Conservation (phyloP, 2,888 invertebrate species). For the Scaptodrosophila latifasciaeformis region DNA sequence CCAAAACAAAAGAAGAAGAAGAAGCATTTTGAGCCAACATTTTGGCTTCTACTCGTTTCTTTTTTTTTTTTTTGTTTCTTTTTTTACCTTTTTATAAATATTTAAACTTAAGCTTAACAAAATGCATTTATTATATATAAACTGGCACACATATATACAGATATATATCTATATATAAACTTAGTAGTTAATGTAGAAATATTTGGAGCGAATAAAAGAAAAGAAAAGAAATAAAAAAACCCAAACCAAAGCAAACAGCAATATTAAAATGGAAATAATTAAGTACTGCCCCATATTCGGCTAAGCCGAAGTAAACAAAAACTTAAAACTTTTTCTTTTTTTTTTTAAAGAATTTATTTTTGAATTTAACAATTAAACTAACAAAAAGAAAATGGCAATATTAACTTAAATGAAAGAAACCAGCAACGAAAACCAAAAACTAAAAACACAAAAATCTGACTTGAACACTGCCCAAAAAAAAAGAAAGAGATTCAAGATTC, state of each 20-base stretch:
- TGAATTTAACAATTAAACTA: too few species aligned
- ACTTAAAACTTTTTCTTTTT: too few species aligned
- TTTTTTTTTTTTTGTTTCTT: too few species aligned
- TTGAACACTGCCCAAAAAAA: slow-evolving; percentile 45
- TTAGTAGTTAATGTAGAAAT: slow-evolving; percentile 28
- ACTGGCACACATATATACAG: slow-evolving; percentile 30
- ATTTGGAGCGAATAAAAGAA: too few species aligned
- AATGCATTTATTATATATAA: slow-evolving; percentile 58
- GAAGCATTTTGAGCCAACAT: too few species aligned
- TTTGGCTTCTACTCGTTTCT: too few species aligned
- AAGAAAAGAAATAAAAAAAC: slow-evolving; percentile 23
- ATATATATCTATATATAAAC: slow-evolving; percentile 42
- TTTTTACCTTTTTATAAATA: not conserved
- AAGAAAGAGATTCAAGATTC: slow-evolving; percentile 40
- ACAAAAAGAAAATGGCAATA: slow-evolving; percentile 10
- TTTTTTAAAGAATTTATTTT: too few species aligned
- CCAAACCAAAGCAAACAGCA: slow-evolving; percentile 21
- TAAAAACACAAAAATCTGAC: slow-evolving; percentile 27
- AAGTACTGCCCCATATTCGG: slow-evolving; percentile 41
- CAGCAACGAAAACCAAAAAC: slow-evolving; percentile 35
- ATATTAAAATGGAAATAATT: slow-evolving; percentile 14
- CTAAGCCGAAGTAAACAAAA: slow-evolving; percentile 46
- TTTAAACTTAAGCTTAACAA: slow-evolving; percentile 55
- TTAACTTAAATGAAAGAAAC: slow-evolving; percentile 19
- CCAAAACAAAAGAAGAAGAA: too few species aligned